A percentile compares a stretch with the other conserved stretches of the same genome.
These are phyloP conservation scores for Rousettus leschenaultii DNA, from an alignment of 2,113 vertebrate genomes.

Conservation along the genomic window DNA sequence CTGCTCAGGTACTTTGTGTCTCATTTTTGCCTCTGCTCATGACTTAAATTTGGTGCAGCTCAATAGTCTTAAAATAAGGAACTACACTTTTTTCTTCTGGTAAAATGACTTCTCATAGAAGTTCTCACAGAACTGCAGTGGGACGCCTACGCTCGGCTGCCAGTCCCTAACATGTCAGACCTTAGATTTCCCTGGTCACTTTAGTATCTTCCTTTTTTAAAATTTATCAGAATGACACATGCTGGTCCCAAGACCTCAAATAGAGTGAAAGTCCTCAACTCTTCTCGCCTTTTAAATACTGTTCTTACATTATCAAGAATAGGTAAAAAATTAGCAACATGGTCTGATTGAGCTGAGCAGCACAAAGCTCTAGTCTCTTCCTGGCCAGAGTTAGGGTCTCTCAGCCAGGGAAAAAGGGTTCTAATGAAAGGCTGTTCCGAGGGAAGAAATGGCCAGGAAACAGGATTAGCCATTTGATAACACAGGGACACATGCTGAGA, in stretches of 20 bases:
- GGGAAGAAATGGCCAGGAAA: neutral
- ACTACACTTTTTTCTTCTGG: too few relatives aligned
- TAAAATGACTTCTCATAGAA: too few relatives aligned
- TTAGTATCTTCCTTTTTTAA: too few relatives aligned
- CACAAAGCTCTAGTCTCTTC: neutral
- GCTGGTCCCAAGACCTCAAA: neutral
- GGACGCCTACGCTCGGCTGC: too few relatives aligned
- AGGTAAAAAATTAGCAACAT: neutral
- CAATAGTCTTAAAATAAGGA: too few relatives aligned
- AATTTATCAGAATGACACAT: too few relatives aligned
- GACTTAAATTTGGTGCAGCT: too few relatives aligned
- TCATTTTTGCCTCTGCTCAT: too few relatives aligned
- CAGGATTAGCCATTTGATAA: conserved; percentile 4
- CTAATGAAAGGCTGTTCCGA: conserved; percentile 17
- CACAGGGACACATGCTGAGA: neutral
- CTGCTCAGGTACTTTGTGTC: too few relatives aligned
- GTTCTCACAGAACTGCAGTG: too few relatives aligned
- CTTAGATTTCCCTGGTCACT: too few relatives aligned
- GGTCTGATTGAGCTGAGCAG: neutral
- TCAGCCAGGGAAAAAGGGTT: neutral
- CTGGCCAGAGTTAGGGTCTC: neutral
- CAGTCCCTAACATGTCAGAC: too few relatives aligned
- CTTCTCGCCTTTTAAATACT: neutral
- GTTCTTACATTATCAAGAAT: neutral
- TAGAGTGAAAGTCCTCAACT: neutral